These are phyloP conservation scores for Lepidurus packardi DNA, from an alignment of 1,140 invertebrate genomes.

Conservation along the genomic window DNA sequence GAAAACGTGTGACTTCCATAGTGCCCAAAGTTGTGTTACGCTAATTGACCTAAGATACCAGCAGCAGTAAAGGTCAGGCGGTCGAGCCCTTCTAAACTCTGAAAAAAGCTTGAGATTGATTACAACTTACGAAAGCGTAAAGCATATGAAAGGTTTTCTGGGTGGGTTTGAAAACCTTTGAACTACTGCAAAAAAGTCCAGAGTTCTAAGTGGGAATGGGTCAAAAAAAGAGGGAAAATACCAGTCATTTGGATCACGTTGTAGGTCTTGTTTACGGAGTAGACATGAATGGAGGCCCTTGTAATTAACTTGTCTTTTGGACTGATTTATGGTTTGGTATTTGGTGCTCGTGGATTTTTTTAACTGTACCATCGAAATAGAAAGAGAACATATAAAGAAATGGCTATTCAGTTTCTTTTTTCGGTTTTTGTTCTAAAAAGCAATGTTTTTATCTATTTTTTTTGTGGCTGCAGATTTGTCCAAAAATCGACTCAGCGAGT, in stretches of 20 bases:
- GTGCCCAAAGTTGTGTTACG: not conserved
- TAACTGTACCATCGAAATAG: not conserved
- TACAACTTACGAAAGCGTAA: slow-evolving; percentile 6
- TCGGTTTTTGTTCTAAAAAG: not conserved
- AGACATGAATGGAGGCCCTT: slow-evolving; percentile 4
- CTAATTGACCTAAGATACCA: slow-evolving; percentile 10
- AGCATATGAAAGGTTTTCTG: not conserved
- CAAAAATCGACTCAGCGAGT: slow-evolving; percentile 81
- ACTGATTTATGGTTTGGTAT: not conserved
- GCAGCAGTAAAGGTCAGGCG: slow-evolving; percentile 1
- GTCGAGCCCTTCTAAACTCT: not conserved
- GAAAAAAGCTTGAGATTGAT: not conserved
- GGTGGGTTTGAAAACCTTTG: not conserved
- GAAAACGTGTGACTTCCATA: not conserved
- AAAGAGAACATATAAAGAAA: not conserved
- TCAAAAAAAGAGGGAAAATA: not conserved
- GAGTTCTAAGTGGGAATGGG: not conserved
- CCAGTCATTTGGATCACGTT: not conserved
- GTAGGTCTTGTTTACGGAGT: not conserved
- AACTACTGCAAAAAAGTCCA: not conserved
- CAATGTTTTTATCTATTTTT: slow-evolving; percentile 38
- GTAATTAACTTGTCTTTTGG: not conserved
- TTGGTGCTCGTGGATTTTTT: not conserved
- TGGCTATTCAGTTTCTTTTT: not conserved
- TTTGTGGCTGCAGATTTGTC: slow-evolving; percentile 70